Percentiles rank a stretch among this genome's conserved stretches.
Evolutionary conservation across 92 coral and sea anemone species (phyloP).

Genomic region (Siderastrea siderea): DNA sequence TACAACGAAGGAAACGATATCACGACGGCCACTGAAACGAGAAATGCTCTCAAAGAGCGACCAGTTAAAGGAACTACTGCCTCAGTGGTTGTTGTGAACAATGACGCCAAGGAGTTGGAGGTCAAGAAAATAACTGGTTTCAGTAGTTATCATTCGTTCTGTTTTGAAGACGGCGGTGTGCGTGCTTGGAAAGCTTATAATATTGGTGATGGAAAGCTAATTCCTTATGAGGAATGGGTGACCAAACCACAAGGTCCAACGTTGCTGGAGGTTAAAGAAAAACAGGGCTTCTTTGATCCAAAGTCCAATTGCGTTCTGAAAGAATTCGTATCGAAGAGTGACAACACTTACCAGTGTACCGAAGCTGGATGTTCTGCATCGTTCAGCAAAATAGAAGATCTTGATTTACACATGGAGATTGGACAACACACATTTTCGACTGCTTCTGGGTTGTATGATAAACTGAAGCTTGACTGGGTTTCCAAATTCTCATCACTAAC

Average conservation of each 20-base stretch:
- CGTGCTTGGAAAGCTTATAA: constrained; percentile 72
- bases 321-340: neutral
- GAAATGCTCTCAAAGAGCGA: constrained; percentile 46
- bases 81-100: constrained; percentile 54
- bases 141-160: constrained; percentile 58
- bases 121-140: constrained; percentile 60
- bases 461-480: constrained; percentile 51
- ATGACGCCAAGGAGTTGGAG: constrained; percentile 38
- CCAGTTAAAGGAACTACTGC: constrained; percentile 72
- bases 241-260: constrained; percentile 58
- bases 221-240: constrained; percentile 47
- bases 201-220: constrained; percentile 58
- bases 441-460: constrained; percentile 9
- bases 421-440: constrained; percentile 24
- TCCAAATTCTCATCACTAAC: constrained; percentile 41
- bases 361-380: constrained; percentile 16
- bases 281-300: constrained; percentile 27
- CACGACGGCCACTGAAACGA: constrained; percentile 50
- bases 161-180: constrained; percentile 53
- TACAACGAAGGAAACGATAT: constrained; percentile 67
- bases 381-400: constrained; percentile 43
- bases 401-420: constrained; percentile 34
- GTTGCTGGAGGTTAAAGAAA: constrained; percentile 37
- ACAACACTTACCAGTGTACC: constrained; percentile 30
- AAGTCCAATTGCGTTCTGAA: constrained; percentile 34